A percentile compares a stretch with the other conserved stretches of the same genome.
Conservation (phyloP, 1,140 invertebrate species). For the Drosophila parabipectinata region DNA sequence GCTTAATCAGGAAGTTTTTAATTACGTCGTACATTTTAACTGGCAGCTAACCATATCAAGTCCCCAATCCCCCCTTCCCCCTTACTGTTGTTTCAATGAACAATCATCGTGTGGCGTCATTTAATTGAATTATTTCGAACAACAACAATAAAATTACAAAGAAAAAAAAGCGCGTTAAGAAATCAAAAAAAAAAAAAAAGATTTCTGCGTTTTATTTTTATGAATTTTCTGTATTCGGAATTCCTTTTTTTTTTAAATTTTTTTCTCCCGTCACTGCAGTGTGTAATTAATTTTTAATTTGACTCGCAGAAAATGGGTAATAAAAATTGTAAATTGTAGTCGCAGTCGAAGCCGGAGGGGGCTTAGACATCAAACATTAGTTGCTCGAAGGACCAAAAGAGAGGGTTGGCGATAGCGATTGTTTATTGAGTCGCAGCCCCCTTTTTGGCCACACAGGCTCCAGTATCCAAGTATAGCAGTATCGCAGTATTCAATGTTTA, state of each 20-base stretch:
- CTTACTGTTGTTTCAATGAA: conserved; percentile 7
- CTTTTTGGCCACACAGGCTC: too few relatives aligned
- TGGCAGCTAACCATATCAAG: conserved; percentile 65
- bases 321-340: conserved; percentile 75
- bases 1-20: conserved; percentile 81
- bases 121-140: conserved; percentile 81
- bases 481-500: conserved; percentile 47
- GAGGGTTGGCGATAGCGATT: conserved; percentile 14
- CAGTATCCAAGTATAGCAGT: neutral
- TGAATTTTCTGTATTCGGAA: conserved; percentile 26
- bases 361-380: conserved; percentile 32
- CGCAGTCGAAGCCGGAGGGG: conserved; percentile 6
- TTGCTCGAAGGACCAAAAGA: conserved; percentile 7
- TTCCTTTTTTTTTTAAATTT: too few relatives aligned
- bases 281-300: conserved; percentile 81
- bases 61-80: neutral
- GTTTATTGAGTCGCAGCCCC: conserved; percentile 17
- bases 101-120: conserved; percentile 68
- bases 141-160: conserved; percentile 47
- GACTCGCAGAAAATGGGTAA: conserved; percentile 77
- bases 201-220: conserved; percentile 43
- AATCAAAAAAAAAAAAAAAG: conserved; percentile 80
- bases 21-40: conserved; percentile 73
- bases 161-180: conserved; percentile 61
- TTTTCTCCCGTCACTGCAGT: conserved; percentile 26